Percentiles rank a stretch among this genome's conserved stretches.
These are phyloP conservation scores for Pantherophis alleghaniensis DNA, from an alignment of 2,797 vertebrate genomes.

Conservation along the genomic window DNA sequence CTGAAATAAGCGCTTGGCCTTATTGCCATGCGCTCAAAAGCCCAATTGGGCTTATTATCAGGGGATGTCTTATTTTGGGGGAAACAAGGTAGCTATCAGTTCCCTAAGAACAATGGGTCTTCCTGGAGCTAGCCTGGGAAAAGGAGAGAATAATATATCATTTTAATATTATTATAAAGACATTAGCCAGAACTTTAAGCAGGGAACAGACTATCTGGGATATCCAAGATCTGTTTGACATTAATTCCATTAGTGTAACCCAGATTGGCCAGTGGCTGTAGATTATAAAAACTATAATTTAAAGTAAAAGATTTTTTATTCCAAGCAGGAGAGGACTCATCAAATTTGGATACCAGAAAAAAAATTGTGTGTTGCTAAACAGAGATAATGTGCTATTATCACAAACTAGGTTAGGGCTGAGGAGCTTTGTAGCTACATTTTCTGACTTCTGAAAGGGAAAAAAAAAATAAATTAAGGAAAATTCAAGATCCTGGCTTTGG, in stretches of 20 bases:
- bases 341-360: background rate
- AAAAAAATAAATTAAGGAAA: background rate
- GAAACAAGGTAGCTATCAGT: background rate
- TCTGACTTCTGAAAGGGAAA: background rate
- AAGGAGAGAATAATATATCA: background rate
- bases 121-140: background rate
- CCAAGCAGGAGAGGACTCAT: background rate
- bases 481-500: background rate
- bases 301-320: background rate
- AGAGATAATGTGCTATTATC: background rate
- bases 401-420: background rate
- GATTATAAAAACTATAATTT: background rate
- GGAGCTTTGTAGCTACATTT: background rate
- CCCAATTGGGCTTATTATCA: too few species aligned
- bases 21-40: too few species aligned
- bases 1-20: too few species aligned
- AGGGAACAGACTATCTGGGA: background rate
- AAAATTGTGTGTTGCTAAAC: background rate
- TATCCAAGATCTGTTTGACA: background rate
- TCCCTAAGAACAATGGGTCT: background rate
- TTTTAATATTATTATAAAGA: background rate
- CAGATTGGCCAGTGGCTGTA: background rate
- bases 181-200: background rate
- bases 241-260: background rate
- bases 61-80: too few species aligned